These are phyloP conservation scores for Cygnus buccinator DNA, from an alignment of 2,113 vertebrate species.

Conservation along the genomic window DNA sequence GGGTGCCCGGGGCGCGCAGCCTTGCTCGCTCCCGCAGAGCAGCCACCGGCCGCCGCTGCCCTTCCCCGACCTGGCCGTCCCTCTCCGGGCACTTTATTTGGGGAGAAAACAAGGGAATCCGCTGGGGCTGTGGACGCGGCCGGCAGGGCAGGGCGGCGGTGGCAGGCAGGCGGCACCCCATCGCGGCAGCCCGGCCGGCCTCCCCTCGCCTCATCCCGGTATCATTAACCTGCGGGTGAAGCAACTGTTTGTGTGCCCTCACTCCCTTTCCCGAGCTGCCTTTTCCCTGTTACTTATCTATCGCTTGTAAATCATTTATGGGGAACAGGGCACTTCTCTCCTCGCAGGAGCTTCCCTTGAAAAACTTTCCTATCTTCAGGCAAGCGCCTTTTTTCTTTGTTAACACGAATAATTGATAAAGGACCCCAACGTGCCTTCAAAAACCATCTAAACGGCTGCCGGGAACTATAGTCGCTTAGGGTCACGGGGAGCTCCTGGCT, in stretches of 20 bases:
- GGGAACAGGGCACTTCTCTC: slow-evolving; percentile 14
- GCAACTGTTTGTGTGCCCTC: background rate
- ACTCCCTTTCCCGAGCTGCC: background rate
- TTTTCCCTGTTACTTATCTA: slow-evolving; percentile 39
- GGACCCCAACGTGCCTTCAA: slow-evolving; percentile 36
- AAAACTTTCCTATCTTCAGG: slow-evolving; percentile 53
- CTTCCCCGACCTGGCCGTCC: background rate
- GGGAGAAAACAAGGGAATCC: background rate
- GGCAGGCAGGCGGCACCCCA: background rate
- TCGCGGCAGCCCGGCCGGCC: background rate
- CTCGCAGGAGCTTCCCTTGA: slow-evolving; percentile 36
- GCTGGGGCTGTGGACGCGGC: background rate
- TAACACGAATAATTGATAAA: slow-evolving; percentile 44
- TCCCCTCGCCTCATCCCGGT: background rate
- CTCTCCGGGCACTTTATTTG: background rate
- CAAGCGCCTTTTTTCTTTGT: slow-evolving; percentile 34
- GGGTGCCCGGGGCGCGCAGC: background rate
- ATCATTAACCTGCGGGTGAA: slow-evolving; percentile 35
- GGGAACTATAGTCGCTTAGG: slow-evolving; percentile 9
- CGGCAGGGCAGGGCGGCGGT: background rate
- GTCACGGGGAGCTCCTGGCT: slow-evolving; percentile 37
- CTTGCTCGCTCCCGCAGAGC: background rate
- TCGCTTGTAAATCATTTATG: slow-evolving; percentile 62
- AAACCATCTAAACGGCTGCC: slow-evolving; percentile 46
- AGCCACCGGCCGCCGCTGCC: background rate